Evolutionary conservation across 2,888 invertebrate genomes (phyloP), one percentile per base, ranked within the genome.

Genomic region (Rosalia funebris): DNA sequence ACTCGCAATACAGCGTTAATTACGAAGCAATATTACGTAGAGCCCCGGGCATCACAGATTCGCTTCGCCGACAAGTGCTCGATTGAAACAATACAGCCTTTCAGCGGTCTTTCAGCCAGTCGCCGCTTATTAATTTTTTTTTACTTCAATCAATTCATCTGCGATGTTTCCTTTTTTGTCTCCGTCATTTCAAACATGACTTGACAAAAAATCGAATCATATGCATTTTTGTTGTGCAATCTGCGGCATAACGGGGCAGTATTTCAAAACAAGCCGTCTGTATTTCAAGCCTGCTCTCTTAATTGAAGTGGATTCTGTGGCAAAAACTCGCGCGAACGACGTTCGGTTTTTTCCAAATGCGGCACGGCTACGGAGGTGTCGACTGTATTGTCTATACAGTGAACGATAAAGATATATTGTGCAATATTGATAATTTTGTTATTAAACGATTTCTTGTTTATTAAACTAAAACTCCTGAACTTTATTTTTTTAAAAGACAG

Each of bases 1-100:
- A n/a, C n/a, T n/a, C 10, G 10, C 11, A 7, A 17, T 50, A 37
- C 54, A 58, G 58, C 54, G 47, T 57, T 64, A 59, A 64, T 64
- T 48, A 61, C 45, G 42, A 57, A 41, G 64, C 64, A 61, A 64
- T 61, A 59, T 64, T n/a, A n/a, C n/a, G 64, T 61, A 59, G 41
- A 54, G 57, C 44, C 36, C 36, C 41, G 11, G n/a, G n/a, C n/a
- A n/a, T n/a, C n/a, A 42, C 47, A 47, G 61, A 64, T 58, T 55
- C 46, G 57, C 44, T 57, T 42, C 44, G 50, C 64, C 64, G 66
- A 58, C 63, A 63, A 66, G 61, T 66, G 56, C 56, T 34, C 53
- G 39, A 56, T 58, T 52, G 42, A 66, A 55, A 66, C 61, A 66
- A 66, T 59, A 54, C 56, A 41, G 47, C 50, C 63, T 66, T 63